These are phyloP conservation scores for Leptatherina wallacei DNA, from an alignment of 2,797 vertebrate genomes.

Conservation along the genomic window DNA sequence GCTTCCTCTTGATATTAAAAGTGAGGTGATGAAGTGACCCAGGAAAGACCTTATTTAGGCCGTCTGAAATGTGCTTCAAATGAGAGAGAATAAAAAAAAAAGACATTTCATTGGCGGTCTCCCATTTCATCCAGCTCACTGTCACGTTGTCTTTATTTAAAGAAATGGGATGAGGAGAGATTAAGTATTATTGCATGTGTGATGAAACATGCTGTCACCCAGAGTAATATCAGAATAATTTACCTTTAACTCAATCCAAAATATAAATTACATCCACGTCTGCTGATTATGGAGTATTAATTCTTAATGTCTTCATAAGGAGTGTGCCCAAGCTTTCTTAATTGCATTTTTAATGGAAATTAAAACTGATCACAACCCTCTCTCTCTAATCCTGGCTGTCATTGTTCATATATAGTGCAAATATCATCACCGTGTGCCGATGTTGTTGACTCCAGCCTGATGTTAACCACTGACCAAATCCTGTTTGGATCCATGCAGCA, in stretches of 20 bases:
- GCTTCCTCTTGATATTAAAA: constrained; percentile 47
- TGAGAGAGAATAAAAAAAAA: constrained; percentile 48
- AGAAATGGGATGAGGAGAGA: constrained; percentile 46
- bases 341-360: constrained; percentile 56
- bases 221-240: constrained; percentile 19
- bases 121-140: constrained; percentile 24
- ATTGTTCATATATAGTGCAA: constrained; percentile 48
- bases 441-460: constrained; percentile 66
- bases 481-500: constrained; percentile 65
- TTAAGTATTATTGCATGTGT: constrained; percentile 44
- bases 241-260: constrained; percentile 46
- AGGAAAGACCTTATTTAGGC: constrained; percentile 59
- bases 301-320: constrained; percentile 49
- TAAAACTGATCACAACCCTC: constrained; percentile 42
- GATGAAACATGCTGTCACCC: constrained; percentile 51
- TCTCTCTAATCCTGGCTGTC: constrained; percentile 26
- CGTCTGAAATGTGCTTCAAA: constrained; percentile 55
- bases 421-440: constrained; percentile 41
- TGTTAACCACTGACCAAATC: constrained; percentile 74
- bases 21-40: constrained; percentile 63
- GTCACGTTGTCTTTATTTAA: constrained; percentile 32
- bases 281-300: constrained; percentile 51
- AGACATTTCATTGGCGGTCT: constrained; percentile 34
- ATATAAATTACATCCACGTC: constrained; percentile 51
- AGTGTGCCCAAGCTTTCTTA: constrained; percentile 34